Base-by-base conservation (phyloP, 2,888 invertebrate species). In the Dryococelus australis region DNA sequence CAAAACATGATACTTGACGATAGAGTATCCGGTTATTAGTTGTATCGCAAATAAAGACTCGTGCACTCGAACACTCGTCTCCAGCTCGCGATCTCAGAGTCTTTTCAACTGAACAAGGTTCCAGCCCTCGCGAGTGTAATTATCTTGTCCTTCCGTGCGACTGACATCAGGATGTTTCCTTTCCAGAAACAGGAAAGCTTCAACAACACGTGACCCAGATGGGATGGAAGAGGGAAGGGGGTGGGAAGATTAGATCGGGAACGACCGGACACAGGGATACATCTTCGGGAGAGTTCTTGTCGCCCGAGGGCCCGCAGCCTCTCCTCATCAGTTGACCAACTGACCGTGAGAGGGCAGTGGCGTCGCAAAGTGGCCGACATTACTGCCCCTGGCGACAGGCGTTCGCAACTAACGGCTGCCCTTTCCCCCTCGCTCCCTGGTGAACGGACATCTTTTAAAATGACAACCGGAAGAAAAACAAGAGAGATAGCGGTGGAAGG, bases 281-380 rank as follows among this genome's bases (percentile, higher is more conserved):
- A 65, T 65, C 65, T 65, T 65, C 65, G 0, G 65, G 16, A 65
- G n/a, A n/a, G 65, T 65, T 65, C 65, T 65, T 83, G 83, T 83
- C 83, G 83, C 83, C 83, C 83, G 83, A 83, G n/a, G 83, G 13
- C 24, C 28, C 35, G 8, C 16, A 24, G 24, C 83, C 35, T 43
- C 35, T 43, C 83, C 83, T 35, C 83, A 27, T 83, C 80, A 16
- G 35, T 83, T 83, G 83, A 83, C 83, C 83, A 83, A 83, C 83
- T 83, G 83, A 27, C 83, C 83, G 83, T 83, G 83, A 83, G 83
- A 83, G 83, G 16, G 83, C 83, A 28, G 65, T 65, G 43, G 83
- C 83, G 83, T 83, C 83, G 83, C 83, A 83, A 83, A 83, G 83
- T 83, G 83, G 83, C 83, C 83, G 83, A 83, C 83, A 83, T 83